Percentiles rank a stretch among this genome's conserved stretches.
Conservation (phyloP, 2,113 vertebrate genomes). For the Pyrgilauda ruficollis region DNA sequence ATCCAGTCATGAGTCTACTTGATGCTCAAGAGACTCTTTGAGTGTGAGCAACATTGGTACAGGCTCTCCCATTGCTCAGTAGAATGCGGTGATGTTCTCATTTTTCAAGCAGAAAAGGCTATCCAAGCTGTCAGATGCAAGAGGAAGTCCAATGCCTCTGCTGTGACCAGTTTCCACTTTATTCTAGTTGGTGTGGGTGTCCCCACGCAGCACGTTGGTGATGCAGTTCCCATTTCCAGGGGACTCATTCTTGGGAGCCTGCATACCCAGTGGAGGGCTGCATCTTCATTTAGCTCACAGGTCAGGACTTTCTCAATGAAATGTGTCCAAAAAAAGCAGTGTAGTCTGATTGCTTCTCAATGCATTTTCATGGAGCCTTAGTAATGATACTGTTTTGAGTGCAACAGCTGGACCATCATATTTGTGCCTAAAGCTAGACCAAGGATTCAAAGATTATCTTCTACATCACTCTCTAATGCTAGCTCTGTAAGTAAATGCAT, state of each 20-base stretch:
- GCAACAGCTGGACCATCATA: not conserved
- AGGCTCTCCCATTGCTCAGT: not conserved
- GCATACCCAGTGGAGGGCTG: not conserved
- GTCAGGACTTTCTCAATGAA: not conserved
- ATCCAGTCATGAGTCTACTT: not conserved
- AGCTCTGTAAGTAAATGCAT: not conserved
- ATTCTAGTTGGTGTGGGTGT: not conserved
- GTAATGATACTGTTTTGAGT: not conserved
- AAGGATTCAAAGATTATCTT: not conserved
- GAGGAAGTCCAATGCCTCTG: not conserved
- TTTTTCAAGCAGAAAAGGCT: not conserved
- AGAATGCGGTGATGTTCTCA: not conserved
- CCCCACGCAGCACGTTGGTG: rapidly evolving
- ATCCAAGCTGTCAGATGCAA: not conserved
- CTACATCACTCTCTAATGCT: not conserved
- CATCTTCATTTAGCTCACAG: not conserved
- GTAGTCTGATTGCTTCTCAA: not conserved
- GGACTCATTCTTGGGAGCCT: not conserved
- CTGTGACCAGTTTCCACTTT: not conserved
- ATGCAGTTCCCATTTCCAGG: not conserved
- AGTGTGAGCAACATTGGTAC: not conserved
- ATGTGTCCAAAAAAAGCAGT: not conserved
- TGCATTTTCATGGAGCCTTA: not conserved
- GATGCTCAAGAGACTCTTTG: not conserved
- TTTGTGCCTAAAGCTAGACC: not conserved